Evolutionary conservation across 2,797 vertebrate genomes (phyloP), one percentile per base, ranked within the genome.

Genomic region (Notolepis coatsorum): DNA sequence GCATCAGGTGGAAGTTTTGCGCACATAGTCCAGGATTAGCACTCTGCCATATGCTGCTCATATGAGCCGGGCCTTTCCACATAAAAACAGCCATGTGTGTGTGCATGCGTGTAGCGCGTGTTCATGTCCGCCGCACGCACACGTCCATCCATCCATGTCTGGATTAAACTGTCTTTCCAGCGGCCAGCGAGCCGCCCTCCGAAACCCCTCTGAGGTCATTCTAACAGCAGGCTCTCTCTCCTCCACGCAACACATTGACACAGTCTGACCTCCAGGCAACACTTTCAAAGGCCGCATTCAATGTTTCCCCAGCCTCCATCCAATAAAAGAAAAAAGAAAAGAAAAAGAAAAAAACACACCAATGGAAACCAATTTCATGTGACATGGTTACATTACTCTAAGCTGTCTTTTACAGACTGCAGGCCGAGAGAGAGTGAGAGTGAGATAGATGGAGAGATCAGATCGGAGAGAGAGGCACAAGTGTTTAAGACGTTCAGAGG

Each of bases 21-120:
- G 75, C n/a, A n/a, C n/a, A n/a, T 61, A 63, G 64, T 37, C 70
- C 43, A 37, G 47, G 61, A 79, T 69, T 52, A 65, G 55, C n/a
- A 3, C 47, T 38, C 41, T 39, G 60, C 64, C 77, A 79, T 35
- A 43, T 66, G 64, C 56, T 62, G 38, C 68, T 80, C 49, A 55
- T 61, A 68, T 65, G 4, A 15, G 0, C 59, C 25, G 9, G 5
- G 8, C 35, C 27, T 64, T 86, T 84, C 79, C 77, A 77, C 48
- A 84, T 79, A 71, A 81, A 82, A 75, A 64, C 69, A 71, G 68
- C 57, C 58, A 65, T 25, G 15, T 37, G 58, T 54, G 46, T 38
- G 56, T 25, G 28, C 24, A 20, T 35, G 18, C 12, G 0, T 25
- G 48, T 24, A 12, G 7, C 38, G 15, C 3, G n/a, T 41, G 5